phyloP scores from a whole-genome alignment of 2,888 invertebrate species.

The Phymatocera aterrima region DNA sequence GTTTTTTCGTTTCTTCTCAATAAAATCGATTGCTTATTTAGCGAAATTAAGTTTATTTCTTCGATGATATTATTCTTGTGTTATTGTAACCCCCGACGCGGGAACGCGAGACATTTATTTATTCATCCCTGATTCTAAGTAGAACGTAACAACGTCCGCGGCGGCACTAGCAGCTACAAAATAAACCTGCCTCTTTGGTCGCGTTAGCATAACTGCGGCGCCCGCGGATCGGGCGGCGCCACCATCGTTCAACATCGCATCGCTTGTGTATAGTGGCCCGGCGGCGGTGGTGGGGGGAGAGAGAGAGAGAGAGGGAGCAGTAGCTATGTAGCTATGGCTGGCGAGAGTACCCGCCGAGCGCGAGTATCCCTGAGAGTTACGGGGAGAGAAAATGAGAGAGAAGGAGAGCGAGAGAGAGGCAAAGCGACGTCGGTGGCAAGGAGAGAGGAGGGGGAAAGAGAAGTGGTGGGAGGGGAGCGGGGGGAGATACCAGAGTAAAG shows the following conservation, averaged over 20 bases:
- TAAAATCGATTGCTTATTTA: too few relatives aligned
- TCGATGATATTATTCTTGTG: not conserved
- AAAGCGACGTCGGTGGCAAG: not conserved
- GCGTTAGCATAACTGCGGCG: slow-evolving; percentile 72
- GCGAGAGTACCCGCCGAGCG: slow-evolving; percentile 44
- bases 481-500: slow-evolving; percentile 45
- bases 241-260: slow-evolving; percentile 53
- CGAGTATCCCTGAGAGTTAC: slow-evolving; percentile 20
- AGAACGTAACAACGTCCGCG: slow-evolving; percentile 38
- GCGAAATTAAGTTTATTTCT: too few relatives aligned
- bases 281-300: slow-evolving; percentile 16
- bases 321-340: slow-evolving; percentile 48
- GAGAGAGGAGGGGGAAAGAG: not conserved
- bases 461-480: slow-evolving; percentile 36
- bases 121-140: not conserved
- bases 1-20: too few relatives aligned
- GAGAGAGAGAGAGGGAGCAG: not conserved
- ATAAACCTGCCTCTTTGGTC: slow-evolving; percentile 39
- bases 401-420: slow-evolving; percentile 26
- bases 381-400: slow-evolving; percentile 47
- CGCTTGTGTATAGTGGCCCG: slow-evolving; percentile 44
- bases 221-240: slow-evolving; percentile 57
- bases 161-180: slow-evolving; percentile 33
- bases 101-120: not conserved
- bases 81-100: not conserved